These are phyloP conservation scores for Chrysocyon brachyurus DNA, from an alignment of 2,797 vertebrate genomes.

Conservation along the genomic window DNA sequence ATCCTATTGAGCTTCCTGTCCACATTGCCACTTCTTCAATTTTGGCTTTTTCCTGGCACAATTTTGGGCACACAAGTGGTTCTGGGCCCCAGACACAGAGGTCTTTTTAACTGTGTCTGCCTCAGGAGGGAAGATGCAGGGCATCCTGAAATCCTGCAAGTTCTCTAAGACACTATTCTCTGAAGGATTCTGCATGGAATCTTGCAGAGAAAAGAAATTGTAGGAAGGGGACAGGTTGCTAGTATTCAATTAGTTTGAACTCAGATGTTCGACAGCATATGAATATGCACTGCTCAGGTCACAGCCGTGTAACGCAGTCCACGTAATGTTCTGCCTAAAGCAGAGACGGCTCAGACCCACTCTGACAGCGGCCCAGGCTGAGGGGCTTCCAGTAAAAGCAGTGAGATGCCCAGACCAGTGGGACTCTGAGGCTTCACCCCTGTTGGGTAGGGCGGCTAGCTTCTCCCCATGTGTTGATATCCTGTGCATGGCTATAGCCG, in stretches of 20 bases:
- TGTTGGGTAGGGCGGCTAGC: neutral
- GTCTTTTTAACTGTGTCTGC: neutral
- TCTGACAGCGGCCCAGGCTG: conserved; percentile 28
- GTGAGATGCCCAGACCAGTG: neutral
- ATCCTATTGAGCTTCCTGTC: neutral
- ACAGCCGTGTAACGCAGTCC: conserved; percentile 75
- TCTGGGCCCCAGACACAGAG: neutral
- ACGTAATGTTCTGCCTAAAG: conserved; percentile 66
- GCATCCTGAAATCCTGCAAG: neutral
- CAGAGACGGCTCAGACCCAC: conserved; percentile 5
- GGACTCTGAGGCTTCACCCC: neutral
- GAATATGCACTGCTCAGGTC: conserved; percentile 72
- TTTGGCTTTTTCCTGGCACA: neutral
- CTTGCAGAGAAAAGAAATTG: conserved; percentile 48
- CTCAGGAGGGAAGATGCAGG: conserved; percentile 20
- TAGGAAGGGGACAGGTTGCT: conserved; percentile 64
- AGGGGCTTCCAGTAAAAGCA: conserved; percentile 59
- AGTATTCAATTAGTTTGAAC: conserved; percentile 78
- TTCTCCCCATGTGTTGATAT: neutral
- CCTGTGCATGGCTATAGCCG: neutral
- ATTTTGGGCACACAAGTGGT: neutral
- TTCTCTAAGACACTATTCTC: conserved; percentile 33
- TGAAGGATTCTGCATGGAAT: conserved; percentile 70
- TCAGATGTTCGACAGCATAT: conserved; percentile 66
- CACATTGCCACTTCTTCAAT: neutral